Evolutionary conservation across 2,113 vertebrate species (phyloP).

Genomic region (Cynopterus brachyotis): DNA sequence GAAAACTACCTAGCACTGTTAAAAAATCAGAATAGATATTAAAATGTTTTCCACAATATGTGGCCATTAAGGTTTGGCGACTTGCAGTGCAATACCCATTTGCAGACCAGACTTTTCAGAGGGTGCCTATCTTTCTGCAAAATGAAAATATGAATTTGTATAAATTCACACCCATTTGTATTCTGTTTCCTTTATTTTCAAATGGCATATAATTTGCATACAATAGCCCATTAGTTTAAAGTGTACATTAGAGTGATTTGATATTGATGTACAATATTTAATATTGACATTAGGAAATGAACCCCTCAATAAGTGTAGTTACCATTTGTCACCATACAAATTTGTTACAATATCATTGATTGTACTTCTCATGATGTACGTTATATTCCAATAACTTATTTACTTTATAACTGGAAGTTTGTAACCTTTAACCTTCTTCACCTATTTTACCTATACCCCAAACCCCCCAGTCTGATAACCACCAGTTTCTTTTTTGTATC

Average conservation of each 20-base stretch:
- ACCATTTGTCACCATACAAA: neutral
- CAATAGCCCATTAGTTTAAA: neutral
- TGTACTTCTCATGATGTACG: neutral
- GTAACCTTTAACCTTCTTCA: neutral
- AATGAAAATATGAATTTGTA: constrained; percentile 14
- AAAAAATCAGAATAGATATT: neutral
- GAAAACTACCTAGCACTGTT: neutral
- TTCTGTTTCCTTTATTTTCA: neutral
- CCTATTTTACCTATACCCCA: neutral
- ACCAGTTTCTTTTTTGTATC: neutral
- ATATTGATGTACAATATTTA: neutral
- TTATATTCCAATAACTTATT: neutral
- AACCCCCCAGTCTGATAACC: neutral
- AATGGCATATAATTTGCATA: neutral
- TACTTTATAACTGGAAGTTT: neutral
- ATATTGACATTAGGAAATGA: neutral
- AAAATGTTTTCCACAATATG: neutral
- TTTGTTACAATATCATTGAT: neutral
- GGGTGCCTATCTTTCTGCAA: neutral
- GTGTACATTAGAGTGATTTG: neutral
- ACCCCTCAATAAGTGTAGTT: neutral
- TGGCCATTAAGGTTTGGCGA: neutral
- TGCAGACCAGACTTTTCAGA: neutral
- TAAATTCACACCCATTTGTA: neutral
- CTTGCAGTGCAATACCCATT: neutral